Evolutionary conservation across 2,797 vertebrate genomes (phyloP), one percentile per base, ranked within the genome.

Genomic region (Sus cebifrons): DNA sequence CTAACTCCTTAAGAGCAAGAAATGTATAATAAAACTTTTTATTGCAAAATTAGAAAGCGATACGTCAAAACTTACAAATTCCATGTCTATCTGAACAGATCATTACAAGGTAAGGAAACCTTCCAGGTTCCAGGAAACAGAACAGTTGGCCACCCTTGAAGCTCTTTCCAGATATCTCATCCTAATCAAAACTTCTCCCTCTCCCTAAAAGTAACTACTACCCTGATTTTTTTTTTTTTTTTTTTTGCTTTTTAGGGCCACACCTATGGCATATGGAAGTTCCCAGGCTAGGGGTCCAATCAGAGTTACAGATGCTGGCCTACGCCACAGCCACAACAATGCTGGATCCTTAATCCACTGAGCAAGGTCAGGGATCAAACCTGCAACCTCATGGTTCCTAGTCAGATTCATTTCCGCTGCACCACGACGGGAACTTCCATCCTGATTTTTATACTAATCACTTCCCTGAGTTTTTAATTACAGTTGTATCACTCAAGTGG

Each of bases 21-120:
- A 78, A 13, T 88, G 88, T 70, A 86, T 92, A 64, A 84, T 74
- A 9, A 79, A 79, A 32, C 64, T 77, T 91, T 21, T 77, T 65
- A 65, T 23, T 78, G 6, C 58, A 70, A 70, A 78, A 67, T 54
- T 15, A 74, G 89, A 85, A 52, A 85, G 18, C 60, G 68, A 67
- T 56, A 68, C 12, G 82, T 11, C 23, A 85, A 67, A 58, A 11
- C 21, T 78, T 27, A 83, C 70, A 82, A 86, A 67, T 85, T 62
- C 5, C 54, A 60, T 21, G 27, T 56, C 40, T 15, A 60, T 27
- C 27, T 58, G 40, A 70, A 32, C 25, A 29, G 17, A 65, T 70
- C 36, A 49, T 82, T 25, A 71, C 16, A 58, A 81, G 67, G 58
- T 10, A 21, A 86, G 27, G 58, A 17, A 62, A 62, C 23, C 44